phyloP scores from a whole-genome alignment of 1,140 invertebrate species.

The Sitodiplosis mosellana region DNA sequence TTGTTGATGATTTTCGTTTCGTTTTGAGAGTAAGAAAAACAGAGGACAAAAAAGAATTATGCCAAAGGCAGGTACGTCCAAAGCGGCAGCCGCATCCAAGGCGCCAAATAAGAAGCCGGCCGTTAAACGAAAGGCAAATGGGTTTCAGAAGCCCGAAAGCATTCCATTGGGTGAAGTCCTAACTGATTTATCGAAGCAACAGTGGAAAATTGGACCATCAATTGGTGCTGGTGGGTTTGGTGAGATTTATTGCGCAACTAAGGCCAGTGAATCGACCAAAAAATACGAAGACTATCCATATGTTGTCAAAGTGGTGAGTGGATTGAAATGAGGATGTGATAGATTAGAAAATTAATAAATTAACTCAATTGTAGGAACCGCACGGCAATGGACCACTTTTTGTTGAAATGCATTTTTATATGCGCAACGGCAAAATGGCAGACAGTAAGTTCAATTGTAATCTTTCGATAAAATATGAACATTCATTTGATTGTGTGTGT shows the following conservation, averaged over 20 bases:
- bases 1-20: background rate
- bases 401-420: constrained; percentile 90
- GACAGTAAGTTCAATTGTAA: constrained; percentile 38
- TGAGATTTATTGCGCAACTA: constrained; percentile 66
- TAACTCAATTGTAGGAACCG: constrained; percentile 49
- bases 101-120: constrained; percentile 3
- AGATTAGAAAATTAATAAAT: too few species aligned
- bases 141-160: constrained; percentile 54
- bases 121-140: constrained; percentile 37
- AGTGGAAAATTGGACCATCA: constrained; percentile 70
- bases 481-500: background rate
- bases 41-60: background rate
- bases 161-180: constrained; percentile 58
- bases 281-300: constrained; percentile 34
- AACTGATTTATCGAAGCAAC: constrained; percentile 48
- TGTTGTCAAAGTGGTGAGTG: constrained; percentile 64
- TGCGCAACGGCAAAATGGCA: constrained; percentile 62
- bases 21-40: background rate
- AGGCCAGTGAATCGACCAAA: constrained; percentile 30
- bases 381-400: constrained; percentile 84
- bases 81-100: background rate
- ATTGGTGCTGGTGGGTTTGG: constrained; percentile 89
- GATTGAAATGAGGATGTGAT: background rate
- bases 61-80: background rate
- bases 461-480: too few species aligned